phyloP scores from a whole-genome alignment of 2,113 vertebrate genomes.

The Plecotus auritus region DNA sequence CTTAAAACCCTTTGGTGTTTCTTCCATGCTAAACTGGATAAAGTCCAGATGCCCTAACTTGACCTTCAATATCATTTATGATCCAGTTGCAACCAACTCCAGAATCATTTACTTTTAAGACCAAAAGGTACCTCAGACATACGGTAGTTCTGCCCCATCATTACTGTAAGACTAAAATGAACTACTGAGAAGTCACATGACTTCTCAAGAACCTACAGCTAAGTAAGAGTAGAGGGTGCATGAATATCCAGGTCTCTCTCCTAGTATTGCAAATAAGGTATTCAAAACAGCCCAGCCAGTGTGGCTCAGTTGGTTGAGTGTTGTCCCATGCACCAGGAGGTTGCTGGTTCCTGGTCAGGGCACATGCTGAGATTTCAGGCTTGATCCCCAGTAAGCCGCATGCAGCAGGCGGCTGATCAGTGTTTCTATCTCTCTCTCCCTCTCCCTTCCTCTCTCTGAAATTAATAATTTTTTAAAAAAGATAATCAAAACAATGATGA shows the following conservation, averaged over 20 bases:
- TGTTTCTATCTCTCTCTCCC: too few relatives aligned
- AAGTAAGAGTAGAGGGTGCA: not conserved
- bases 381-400: too few relatives aligned
- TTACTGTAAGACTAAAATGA: not conserved
- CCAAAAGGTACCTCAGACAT: not conserved
- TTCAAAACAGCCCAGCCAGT: not conserved
- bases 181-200: not conserved
- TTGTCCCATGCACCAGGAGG: too few relatives aligned
- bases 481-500: not conserved
- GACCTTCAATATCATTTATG: not conserved
- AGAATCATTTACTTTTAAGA: not conserved
- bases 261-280: not conserved
- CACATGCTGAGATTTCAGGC: too few relatives aligned
- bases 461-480: too few relatives aligned
- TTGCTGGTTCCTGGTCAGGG: too few relatives aligned
- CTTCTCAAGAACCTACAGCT: not conserved
- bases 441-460: too few relatives aligned
- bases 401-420: too few relatives aligned
- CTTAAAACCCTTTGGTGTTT: not conserved
- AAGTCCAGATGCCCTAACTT: not conserved
- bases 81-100: not conserved
- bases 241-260: not conserved
- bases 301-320: too few relatives aligned
- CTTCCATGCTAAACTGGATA: not conserved
- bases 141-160: not conserved